Evolutionary conservation across 1,140 invertebrate species (phyloP), one percentile per base, ranked within the genome.

Genomic region (Leptinotarsa defecta): DNA sequence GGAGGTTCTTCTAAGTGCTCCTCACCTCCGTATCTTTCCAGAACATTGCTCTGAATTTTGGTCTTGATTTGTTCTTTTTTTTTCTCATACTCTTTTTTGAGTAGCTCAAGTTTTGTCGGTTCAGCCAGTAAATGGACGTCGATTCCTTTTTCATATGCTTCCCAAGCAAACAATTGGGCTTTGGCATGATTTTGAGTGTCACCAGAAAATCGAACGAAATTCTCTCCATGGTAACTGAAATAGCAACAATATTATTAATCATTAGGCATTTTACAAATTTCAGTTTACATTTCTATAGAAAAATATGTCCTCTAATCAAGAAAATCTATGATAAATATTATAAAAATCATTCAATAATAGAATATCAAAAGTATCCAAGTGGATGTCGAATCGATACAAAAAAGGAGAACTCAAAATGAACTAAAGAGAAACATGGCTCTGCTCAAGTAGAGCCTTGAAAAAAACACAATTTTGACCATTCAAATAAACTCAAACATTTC

Each of bases 121-220:
- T 99, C 98, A 15, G 98, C 98, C 71, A 98, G 88, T 34, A 99
- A 87, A 87, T 99, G 96, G 4, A 99, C 95, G 87, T 99, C 97
- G 0, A 99, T 92, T 22, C 96, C 97, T 82, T 94, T 93, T 74
- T 95, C 93, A 83, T 95, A 93, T 1, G 97, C 97, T 83, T 99
- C 95, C 98, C 98, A 99, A 1, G 98, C 97, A 90, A 99, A 99
- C 78, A 98, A 81, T 85, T 99, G 97, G 20, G 96, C 95, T 22
- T 91, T 92, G 4, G 96, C 94, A 85, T 99, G 97, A 71, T 93
- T 90, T 57, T 91, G 89, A 1, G 98, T 98, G 86, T 99, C 98
- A 13, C 98, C 98, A 61, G 94, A 93, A 82, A 95, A 96, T 48
- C 98, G 89, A 1, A 95, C 93, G 89, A 97, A 98, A 86, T 99